phyloP scores from a whole-genome alignment of 2,888 invertebrate genomes.

The Gymnocheta viridis region DNA sequence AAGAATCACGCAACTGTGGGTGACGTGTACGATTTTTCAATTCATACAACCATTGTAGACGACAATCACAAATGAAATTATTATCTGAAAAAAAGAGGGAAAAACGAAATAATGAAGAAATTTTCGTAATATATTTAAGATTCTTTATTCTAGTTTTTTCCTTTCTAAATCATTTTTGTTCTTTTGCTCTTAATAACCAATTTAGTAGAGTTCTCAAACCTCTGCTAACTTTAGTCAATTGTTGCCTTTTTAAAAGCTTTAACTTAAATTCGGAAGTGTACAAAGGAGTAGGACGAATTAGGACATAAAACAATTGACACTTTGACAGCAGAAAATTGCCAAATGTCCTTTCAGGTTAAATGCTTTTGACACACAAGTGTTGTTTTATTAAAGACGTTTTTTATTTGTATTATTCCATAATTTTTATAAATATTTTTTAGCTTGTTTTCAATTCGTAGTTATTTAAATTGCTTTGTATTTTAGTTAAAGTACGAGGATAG shows the following conservation, averaged over 20 bases:
- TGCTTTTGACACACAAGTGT: conserved; percentile 61
- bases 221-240: background rate
- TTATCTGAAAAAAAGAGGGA: conserved; percentile 87
- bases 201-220: conserved; percentile 9
- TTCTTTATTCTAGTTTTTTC: background rate
- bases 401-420: conserved; percentile 12
- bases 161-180: background rate
- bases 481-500: background rate
- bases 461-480: background rate
- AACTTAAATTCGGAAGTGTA: conserved; percentile 6
- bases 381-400: conserved; percentile 37
- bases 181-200: conserved; percentile 37
- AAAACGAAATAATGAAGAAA: conserved; percentile 57
- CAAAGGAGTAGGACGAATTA: background rate
- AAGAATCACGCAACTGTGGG: conserved; percentile 85
- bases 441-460: background rate
- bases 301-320: conserved; percentile 63
- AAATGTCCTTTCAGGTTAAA: conserved; percentile 68
- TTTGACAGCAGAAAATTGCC: conserved; percentile 69
- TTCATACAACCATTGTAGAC: conserved; percentile 90
- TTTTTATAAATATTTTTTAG: conserved; percentile 20
- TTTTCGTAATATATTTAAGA: conserved; percentile 15
- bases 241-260: background rate
- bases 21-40: conserved; percentile 87
- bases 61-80: conserved; percentile 91